Evolutionary conservation across 30 jellyfish, hydroid and myxozoan genomes (phyloP).

Genomic region (Chrysaora quinquecirrha): DNA sequence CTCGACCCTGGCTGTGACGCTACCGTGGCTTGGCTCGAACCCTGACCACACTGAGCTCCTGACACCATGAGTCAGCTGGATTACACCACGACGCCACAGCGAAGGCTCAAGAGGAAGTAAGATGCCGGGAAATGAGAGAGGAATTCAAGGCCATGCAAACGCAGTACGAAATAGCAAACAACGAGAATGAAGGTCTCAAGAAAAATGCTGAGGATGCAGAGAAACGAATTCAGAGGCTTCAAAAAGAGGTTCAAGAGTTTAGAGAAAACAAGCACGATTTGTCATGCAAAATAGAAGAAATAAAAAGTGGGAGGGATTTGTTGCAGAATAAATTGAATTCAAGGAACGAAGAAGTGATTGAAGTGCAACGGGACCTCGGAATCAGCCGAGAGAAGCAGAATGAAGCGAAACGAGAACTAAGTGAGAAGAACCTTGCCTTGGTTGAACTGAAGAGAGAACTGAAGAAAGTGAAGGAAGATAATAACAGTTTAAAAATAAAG

Average conservation of each 20-base stretch:
- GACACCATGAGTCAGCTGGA: too few species aligned
- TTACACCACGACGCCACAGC: too few species aligned
- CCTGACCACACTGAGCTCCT: too few species aligned
- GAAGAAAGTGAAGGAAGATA: background rate
- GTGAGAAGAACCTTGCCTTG: constrained; percentile 10
- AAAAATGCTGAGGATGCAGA: background rate
- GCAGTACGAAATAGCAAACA: background rate
- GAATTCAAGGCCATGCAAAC: background rate
- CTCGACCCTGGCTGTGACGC: too few species aligned
- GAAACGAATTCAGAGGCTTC: background rate
- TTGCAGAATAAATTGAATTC: constrained; percentile 15
- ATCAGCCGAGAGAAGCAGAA: constrained; percentile 21
- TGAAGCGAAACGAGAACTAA: constrained; percentile 5
- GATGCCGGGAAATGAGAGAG: background rate
- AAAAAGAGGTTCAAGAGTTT: background rate
- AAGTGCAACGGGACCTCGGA: constrained; percentile 32
- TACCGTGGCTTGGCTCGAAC: too few species aligned
- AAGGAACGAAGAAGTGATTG: constrained; percentile 45
- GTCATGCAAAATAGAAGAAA: background rate
- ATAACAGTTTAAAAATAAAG: background rate
- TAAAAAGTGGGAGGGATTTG: background rate
- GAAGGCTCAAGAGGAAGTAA: background rate
- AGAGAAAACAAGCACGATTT: background rate
- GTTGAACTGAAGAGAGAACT: constrained; percentile 9
- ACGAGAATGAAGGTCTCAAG: background rate